Percentiles rank a stretch among this genome's conserved stretches.
phyloP scores from a whole-genome alignment of 1,140 invertebrate genomes.

The Hycleus cichorii region DNA sequence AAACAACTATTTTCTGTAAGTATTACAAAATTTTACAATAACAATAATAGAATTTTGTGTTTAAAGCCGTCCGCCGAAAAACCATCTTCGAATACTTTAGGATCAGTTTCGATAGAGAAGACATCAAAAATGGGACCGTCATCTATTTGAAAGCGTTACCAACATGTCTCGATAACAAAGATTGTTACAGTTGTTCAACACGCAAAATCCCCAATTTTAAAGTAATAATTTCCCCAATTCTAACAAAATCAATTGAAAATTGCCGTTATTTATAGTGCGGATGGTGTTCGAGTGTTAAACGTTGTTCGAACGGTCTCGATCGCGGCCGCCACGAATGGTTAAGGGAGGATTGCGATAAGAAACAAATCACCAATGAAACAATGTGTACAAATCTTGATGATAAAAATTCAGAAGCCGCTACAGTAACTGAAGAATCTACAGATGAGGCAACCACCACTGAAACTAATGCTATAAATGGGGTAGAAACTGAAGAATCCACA shows the following conservation, averaged over 20 bases:
- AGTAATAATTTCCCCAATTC: no score
- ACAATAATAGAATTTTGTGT: slow-evolving; percentile 2
- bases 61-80: slow-evolving; percentile 73
- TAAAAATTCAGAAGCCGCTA: no score
- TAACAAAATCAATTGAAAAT: no score
- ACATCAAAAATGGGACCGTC: slow-evolving; percentile 75
- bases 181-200: slow-evolving; percentile 65
- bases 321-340: slow-evolving; percentile 86
- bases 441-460: no score
- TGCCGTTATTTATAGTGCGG: slow-evolving; percentile 53
- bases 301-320: slow-evolving; percentile 87
- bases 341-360: slow-evolving; percentile 59
- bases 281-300: slow-evolving; percentile 76
- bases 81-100: slow-evolving; percentile 97
- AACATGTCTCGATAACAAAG: slow-evolving; percentile 74
- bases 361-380: slow-evolving; percentile 39
- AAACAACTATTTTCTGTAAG: slow-evolving; percentile 78
- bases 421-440: no score
- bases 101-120: slow-evolving; percentile 67
- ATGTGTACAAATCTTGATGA: slow-evolving; percentile 39
- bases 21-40: slow-evolving; percentile 22
- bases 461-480: no score
- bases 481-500: no score
- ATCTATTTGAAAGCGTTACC: slow-evolving; percentile 76
- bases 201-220: slow-evolving; percentile 42